A percentile compares a stretch with the other conserved stretches of the same genome.
Conservation (phyloP, 2,113 vertebrate species). For the Muntiacus reevesi region DNA sequence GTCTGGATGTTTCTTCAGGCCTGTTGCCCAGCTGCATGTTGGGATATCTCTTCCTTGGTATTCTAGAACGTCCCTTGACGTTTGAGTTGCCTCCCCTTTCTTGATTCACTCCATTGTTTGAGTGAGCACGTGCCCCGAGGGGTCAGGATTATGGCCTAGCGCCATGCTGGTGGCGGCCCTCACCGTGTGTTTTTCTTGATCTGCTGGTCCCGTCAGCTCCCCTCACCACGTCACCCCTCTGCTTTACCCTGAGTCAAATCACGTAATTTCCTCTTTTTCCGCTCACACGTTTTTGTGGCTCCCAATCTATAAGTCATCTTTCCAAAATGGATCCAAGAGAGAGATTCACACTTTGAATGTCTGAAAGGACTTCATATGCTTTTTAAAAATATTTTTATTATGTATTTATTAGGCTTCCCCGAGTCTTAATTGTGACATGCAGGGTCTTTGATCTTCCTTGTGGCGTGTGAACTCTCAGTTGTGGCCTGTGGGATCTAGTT, state of each 20-base stretch:
- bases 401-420: not conserved
- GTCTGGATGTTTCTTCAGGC: not conserved
- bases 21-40: not conserved
- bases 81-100: not conserved
- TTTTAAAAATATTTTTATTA: not conserved
- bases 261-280: not conserved
- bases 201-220: not conserved
- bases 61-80: not conserved
- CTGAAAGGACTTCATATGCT: not conserved
- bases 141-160: not conserved
- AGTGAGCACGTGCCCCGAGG: not conserved
- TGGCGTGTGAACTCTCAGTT: not conserved
- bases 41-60: not conserved
- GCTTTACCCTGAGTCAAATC: not conserved
- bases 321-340: not conserved
- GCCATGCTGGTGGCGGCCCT: too few species aligned
- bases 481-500: not conserved
- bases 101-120: too few species aligned
- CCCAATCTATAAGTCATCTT: not conserved
- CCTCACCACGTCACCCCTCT: not conserved
- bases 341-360: not conserved
- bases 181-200: rapidly evolving
- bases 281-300: not conserved
- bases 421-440: rapidly evolving
- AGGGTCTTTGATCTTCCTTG: not conserved